These are phyloP conservation scores for Catostomus latipinnis DNA, from an alignment of 2,797 vertebrate species.

Conservation along the genomic window DNA sequence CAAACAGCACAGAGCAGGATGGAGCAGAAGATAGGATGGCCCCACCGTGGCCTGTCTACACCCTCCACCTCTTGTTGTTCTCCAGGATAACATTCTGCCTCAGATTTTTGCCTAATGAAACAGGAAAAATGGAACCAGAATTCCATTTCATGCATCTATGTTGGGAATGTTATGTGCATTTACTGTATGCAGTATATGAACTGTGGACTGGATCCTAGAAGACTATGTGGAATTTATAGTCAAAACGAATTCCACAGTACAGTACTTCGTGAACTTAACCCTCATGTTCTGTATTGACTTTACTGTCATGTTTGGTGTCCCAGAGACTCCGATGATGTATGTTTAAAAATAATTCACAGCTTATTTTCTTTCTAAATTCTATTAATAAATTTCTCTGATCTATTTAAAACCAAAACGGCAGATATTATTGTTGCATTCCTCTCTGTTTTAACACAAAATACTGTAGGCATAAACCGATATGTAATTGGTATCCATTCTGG, in stretches of 20 bases:
- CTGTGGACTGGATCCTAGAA: background rate
- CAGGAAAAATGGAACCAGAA: conserved; percentile 12
- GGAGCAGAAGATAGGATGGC: conserved; percentile 21
- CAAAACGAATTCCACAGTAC: background rate
- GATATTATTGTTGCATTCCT: no score
- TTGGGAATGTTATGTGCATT: background rate
- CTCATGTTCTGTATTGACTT: no score
- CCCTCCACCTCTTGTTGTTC: background rate
- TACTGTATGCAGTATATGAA: background rate
- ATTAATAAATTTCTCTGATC: no score
- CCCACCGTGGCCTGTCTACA: conserved; percentile 6
- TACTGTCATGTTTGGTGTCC: no score
- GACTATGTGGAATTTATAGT: background rate
- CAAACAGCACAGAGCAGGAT: conserved; percentile 16
- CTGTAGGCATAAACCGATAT: no score
- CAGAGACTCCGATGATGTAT: no score
- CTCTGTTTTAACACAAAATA: no score
- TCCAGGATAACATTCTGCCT: background rate
- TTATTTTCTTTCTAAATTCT: no score
- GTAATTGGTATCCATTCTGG: no score
- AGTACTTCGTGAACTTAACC: background rate
- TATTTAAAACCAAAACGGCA: no score
- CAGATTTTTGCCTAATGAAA: conserved; percentile 34
- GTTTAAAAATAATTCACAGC: no score
- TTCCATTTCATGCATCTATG: conserved; percentile 21